Base-by-base conservation (phyloP, 2,888 invertebrate genomes). In the Fabriciana adippe region DNA sequence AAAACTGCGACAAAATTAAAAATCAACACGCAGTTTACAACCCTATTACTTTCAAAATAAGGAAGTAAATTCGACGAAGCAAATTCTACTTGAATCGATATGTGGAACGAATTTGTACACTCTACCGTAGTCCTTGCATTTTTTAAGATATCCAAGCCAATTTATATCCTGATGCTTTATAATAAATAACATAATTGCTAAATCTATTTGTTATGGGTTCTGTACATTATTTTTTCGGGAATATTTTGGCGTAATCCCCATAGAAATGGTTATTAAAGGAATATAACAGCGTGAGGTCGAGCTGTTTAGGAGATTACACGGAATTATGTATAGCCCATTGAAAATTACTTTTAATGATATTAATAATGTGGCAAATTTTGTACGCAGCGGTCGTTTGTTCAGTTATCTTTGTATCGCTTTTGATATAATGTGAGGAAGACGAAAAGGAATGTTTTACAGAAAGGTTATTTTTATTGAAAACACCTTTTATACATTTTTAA, bases 221-320 rank as follows among this genome's bases (percentile, higher is more conserved):
- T 47, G 11, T 8, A 5, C 15, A 26, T n/a, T 59, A 21, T 56
- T 57, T 56, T 41, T 59, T 64, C 51, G 54, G 54, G 45, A 35
- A 59, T 63, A 55, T 63, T 62, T 61, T 62, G 66, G 62, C 26
- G 57, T 70, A 70, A 70, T 63, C 64, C 70, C 56, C 55, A 66
- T 61, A 66, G 61, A 68, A 70, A 55, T 55, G 61, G 68, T 56
- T 69, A 66, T 69, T 67, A 69, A 67, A 59, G 60, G 71, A 54
- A 66, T 68, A 55, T 57, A 70, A 59, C 72, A 70, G 73, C 68
- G 62, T 70, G 75, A 66, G 74, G 74, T 65, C 71, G 67, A 64
- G 64, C 61, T 66, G 70, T 70, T 72, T 66, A 64, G 69, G 54
- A 64, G 74, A 75, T 75, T 73, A 75, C 55, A 18, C 56, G 66